Conservation (phyloP, 2,888 invertebrate species). For the Bibio marci region DNA sequence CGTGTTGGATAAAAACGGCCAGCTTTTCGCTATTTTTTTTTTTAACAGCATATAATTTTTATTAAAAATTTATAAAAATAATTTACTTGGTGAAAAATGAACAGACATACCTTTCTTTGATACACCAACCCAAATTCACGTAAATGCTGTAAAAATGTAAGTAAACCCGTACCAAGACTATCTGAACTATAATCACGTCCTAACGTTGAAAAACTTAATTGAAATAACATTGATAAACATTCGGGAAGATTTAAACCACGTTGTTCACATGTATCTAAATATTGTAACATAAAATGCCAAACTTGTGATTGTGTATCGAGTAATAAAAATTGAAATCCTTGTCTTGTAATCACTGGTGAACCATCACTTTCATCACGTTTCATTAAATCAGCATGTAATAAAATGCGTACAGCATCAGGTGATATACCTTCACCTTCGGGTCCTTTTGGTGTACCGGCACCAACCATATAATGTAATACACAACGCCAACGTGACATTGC, state of each 20-base stretch:
- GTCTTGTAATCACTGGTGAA: conserved; percentile 74
- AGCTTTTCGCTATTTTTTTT: conserved; percentile 49
- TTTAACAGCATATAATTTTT: background rate
- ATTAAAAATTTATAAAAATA: no score
- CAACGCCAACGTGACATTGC: conserved; percentile 92
- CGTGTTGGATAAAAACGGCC: conserved; percentile 91
- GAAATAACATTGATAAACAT: conserved; percentile 89
- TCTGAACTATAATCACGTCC: conserved; percentile 96
- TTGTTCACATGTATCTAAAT: conserved; percentile 80
- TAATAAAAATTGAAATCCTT: conserved; percentile 93
- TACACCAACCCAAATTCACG: conserved; percentile 95
- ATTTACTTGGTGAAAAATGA: no score
- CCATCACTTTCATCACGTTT: conserved; percentile 51
- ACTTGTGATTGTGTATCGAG: conserved; percentile 88
- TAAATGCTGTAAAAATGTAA: conserved; percentile 85
- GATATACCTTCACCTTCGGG: conserved; percentile 82
- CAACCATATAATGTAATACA: conserved; percentile 92
- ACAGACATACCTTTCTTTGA: conserved; percentile 61
- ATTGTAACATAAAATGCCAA: conserved; percentile 95
- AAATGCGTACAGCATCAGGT: conserved; percentile 82
- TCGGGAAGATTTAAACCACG: conserved; percentile 76
- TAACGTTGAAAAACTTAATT: conserved; percentile 84
- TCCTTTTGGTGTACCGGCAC: conserved; percentile 33
- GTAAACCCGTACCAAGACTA: conserved; percentile 72
- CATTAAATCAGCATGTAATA: conserved; percentile 88